Conservation (phyloP, 1,140 invertebrate species). For the Lucilia cuprina region DNA sequence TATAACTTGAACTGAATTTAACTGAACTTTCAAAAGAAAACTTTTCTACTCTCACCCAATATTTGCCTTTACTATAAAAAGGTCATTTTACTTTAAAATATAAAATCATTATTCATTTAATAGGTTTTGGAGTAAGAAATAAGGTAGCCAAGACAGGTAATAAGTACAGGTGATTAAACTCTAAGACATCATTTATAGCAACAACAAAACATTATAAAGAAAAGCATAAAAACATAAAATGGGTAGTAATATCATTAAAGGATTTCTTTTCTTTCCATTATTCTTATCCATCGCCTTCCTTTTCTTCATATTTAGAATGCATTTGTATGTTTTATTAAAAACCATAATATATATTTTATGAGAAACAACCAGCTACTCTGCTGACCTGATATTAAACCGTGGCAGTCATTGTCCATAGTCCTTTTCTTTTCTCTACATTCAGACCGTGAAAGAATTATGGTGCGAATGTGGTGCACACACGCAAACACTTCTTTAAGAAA, state of each 20-base stretch:
- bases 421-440: background rate
- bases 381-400: background rate
- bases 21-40: too few species aligned
- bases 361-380: background rate
- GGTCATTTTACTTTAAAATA: background rate
- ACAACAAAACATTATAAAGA: too few species aligned
- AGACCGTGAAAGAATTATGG: slow-evolving; percentile 5
- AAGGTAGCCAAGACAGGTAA: background rate
- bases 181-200: background rate
- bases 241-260: background rate
- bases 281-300: background rate
- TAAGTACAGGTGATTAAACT: background rate
- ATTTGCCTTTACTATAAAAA: background rate
- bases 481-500: background rate
- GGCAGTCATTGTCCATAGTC: background rate
- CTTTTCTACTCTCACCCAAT: too few species aligned
- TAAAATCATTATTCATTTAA: background rate
- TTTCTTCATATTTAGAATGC: background rate
- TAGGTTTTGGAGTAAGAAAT: background rate
- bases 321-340: background rate
- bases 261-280: background rate
- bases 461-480: slow-evolving; percentile 18
- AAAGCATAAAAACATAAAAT: background rate
- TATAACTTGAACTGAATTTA: too few species aligned
- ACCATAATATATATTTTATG: background rate